Conservation (phyloP, 1,140 invertebrate species). For the Formica exsecta region DNA sequence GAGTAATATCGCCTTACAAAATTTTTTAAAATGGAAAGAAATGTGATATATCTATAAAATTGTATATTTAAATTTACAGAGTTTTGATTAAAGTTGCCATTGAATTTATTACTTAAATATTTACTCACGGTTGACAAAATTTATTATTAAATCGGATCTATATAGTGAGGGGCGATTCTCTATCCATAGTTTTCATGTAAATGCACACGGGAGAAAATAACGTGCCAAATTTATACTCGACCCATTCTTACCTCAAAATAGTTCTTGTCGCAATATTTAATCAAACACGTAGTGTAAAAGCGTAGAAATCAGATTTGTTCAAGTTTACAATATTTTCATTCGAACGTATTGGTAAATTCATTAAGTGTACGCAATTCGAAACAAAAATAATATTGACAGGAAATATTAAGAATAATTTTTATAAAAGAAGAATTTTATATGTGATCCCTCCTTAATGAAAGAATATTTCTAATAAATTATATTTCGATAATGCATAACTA, state of each 20-base stretch:
- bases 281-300: not conserved
- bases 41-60: no score
- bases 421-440: not conserved
- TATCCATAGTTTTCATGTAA: not conserved
- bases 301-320: not conserved
- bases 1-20: not conserved
- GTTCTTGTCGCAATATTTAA: not conserved
- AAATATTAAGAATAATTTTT: not conserved
- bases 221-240: slow-evolving; percentile 28
- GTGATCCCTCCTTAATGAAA: no score
- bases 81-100: not conserved
- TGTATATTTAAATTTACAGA: not conserved
- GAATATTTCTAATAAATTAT: no score
- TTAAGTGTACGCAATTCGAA: not conserved
- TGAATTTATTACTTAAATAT: not conserved
- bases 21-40: not conserved
- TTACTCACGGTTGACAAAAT: slow-evolving; percentile 25
- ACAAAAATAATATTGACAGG: slow-evolving; percentile 1
- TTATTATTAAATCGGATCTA: slow-evolving; percentile 37
- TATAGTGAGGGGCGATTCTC: not conserved
- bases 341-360: not conserved
- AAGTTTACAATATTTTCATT: not conserved
- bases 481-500: no score
- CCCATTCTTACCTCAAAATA: slow-evolving; percentile 18
- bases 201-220: slow-evolving; percentile 27